Evolutionary conservation across 35 echinoderm and acorn worm genomes (phyloP).

Genomic region (Holothuria glaberrima): DNA sequence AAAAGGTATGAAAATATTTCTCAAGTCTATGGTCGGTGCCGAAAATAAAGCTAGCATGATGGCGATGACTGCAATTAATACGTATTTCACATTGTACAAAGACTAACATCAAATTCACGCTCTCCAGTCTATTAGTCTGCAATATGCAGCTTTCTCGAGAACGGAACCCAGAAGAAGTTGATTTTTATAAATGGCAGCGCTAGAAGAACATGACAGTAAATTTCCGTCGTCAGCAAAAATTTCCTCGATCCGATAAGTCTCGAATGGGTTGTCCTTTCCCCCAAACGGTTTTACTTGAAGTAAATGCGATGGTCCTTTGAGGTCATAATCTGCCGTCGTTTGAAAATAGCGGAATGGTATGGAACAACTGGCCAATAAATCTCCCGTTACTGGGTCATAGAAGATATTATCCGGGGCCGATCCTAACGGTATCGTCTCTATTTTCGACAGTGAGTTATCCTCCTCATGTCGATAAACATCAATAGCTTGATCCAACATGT

Average conservation of each 20-base stretch:
- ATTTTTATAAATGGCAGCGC: slow-evolving; percentile 10
- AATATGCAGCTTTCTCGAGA: slow-evolving; percentile 26
- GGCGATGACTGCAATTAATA: too few relatives aligned
- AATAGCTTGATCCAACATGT: slow-evolving; percentile 21
- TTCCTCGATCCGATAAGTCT: background rate
- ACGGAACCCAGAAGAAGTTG: slow-evolving; percentile 10
- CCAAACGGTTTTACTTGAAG: slow-evolving; percentile 21
- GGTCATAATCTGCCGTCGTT: background rate
- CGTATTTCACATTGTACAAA: too few relatives aligned
- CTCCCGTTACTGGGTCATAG: slow-evolving; percentile 20
- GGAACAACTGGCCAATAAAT: background rate
- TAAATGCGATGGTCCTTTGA: slow-evolving; percentile 17
- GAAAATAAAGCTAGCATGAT: too few relatives aligned
- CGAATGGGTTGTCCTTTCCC: background rate
- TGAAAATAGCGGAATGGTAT: slow-evolving; percentile 4
- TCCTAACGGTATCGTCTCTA: background rate
- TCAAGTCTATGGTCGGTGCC: too few relatives aligned
- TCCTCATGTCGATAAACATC: background rate
- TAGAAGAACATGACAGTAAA: background rate
- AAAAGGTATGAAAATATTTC: too few relatives aligned
- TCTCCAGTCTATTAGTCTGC: background rate
- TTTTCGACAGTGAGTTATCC: background rate
- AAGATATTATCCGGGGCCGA: slow-evolving; percentile 20
- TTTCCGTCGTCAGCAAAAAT: slow-evolving; percentile 42
- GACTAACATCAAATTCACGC: too few relatives aligned